Percentiles rank a stretch among this genome's conserved stretches.
Evolutionary conservation across 2,797 vertebrate species (phyloP).

Genomic region (Hypotaenidia okinawae): DNA sequence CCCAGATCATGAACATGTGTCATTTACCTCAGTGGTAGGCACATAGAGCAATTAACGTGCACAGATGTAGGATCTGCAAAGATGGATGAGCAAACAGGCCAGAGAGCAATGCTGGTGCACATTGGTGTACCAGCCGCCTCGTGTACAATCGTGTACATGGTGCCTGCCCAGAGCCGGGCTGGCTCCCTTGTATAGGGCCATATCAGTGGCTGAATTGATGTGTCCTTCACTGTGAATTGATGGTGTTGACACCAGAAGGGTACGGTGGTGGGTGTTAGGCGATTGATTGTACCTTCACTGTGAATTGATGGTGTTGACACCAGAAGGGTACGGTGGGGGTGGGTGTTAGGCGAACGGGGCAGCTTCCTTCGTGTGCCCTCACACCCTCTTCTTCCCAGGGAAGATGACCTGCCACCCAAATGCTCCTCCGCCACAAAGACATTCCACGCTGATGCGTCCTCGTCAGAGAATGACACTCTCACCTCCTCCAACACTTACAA

Average conservation of each 20-base stretch:
- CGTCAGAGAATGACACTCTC: slow-evolving; percentile 95
- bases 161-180: no score
- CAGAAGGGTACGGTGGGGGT: background rate
- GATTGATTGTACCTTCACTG: no score
- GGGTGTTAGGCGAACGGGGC: background rate
- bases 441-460: slow-evolving; percentile 92
- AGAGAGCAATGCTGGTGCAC: background rate
- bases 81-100: background rate
- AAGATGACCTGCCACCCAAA: slow-evolving; percentile 97
- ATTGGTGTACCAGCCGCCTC: no score
- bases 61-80: background rate
- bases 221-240: no score
- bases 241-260: no score
- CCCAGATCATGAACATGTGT: background rate
- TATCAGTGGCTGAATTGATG: no score
- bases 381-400: slow-evolving; percentile 79
- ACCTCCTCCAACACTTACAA: slow-evolving; percentile 98
- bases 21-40: background rate
- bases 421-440: slow-evolving; percentile 87
- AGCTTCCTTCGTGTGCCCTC: background rate
- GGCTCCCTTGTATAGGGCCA: no score
- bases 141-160: no score
- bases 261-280: no score
- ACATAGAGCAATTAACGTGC: background rate
- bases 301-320: background rate